phyloP scores from a whole-genome alignment of 2,888 invertebrate genomes.

The Gortyna flavago region DNA sequence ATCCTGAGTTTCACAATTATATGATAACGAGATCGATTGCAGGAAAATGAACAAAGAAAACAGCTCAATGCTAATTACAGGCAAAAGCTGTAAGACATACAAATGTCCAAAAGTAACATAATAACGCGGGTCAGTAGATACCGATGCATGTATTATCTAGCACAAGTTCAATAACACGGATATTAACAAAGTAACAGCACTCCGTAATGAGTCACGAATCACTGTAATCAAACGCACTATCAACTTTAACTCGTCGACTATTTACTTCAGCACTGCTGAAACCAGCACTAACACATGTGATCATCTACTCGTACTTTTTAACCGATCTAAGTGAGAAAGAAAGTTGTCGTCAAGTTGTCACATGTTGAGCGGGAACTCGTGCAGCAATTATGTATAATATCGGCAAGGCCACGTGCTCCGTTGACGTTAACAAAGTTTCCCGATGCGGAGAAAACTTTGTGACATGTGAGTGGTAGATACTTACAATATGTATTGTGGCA shows the following conservation, averaged over 20 bases:
- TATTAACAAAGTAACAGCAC: conserved; percentile 44
- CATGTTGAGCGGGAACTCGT: conserved; percentile 76
- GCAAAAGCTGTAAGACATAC: conserved; percentile 10
- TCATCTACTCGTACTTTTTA: conserved; percentile 49
- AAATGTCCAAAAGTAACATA: conserved; percentile 27
- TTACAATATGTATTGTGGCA: conserved; percentile 86
- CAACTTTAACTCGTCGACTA: conserved; percentile 36
- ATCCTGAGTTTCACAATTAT: conserved; percentile 64
- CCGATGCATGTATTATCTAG: conserved; percentile 49
- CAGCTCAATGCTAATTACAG: conserved; percentile 1
- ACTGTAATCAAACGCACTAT: conserved; percentile 49
- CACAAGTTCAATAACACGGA: conserved; percentile 64
- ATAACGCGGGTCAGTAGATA: conserved; percentile 51
- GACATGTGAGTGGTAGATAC: conserved; percentile 90
- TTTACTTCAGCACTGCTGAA: conserved; percentile 30
- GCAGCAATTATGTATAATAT: conserved; percentile 85
- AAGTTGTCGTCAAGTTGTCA: conserved; percentile 67
- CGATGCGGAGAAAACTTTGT: conserved; percentile 90
- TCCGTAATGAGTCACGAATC: conserved; percentile 51
- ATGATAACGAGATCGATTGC: conserved; percentile 46
- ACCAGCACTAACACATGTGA: conserved; percentile 12
- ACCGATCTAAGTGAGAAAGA: conserved; percentile 49
- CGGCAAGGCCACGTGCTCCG: conserved; percentile 89
- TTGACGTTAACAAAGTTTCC: conserved; percentile 90
- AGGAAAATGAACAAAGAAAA: conserved; percentile 29